Percentiles rank a stretch among this genome's conserved stretches.
Evolutionary conservation across 2,797 vertebrate genomes (phyloP).

Genomic region (Carcharodon carcharias): DNA sequence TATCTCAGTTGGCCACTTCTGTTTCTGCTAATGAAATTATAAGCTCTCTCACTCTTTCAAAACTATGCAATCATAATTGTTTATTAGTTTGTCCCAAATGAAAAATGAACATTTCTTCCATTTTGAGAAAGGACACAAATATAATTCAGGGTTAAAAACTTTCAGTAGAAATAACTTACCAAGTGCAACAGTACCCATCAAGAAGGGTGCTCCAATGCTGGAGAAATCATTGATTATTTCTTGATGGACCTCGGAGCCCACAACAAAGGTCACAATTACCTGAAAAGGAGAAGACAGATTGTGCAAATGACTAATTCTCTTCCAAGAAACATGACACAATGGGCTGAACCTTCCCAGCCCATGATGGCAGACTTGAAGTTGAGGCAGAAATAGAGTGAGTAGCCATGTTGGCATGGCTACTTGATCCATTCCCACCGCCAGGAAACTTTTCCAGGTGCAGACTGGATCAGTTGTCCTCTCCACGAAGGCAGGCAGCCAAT

Average conservation of each 20-base stretch:
- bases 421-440: neutral
- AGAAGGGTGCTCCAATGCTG: slow-evolving; percentile 62
- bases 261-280: slow-evolving; percentile 63
- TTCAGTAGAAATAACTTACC: slow-evolving; percentile 48
- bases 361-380: neutral
- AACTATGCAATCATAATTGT: neutral
- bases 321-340: neutral
- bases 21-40: neutral
- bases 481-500: neutral
- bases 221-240: slow-evolving; percentile 62
- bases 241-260: slow-evolving; percentile 62
- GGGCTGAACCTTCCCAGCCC: neutral
- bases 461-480: neutral
- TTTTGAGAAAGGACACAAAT: neutral
- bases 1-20: neutral
- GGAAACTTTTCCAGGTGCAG: neutral
- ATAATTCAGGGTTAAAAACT: neutral
- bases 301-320: no score
- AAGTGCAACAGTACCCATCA: slow-evolving; percentile 61
- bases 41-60: neutral
- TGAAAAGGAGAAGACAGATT: slow-evolving; percentile 43
- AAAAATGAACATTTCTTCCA: neutral
- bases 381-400: neutral
- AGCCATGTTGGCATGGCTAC: neutral
- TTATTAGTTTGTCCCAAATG: neutral